A percentile compares a stretch with the other conserved stretches of the same genome.
These are phyloP conservation scores for Criorhina ranunculi DNA, from an alignment of 2,888 invertebrate genomes.

Conservation along the genomic window DNA sequence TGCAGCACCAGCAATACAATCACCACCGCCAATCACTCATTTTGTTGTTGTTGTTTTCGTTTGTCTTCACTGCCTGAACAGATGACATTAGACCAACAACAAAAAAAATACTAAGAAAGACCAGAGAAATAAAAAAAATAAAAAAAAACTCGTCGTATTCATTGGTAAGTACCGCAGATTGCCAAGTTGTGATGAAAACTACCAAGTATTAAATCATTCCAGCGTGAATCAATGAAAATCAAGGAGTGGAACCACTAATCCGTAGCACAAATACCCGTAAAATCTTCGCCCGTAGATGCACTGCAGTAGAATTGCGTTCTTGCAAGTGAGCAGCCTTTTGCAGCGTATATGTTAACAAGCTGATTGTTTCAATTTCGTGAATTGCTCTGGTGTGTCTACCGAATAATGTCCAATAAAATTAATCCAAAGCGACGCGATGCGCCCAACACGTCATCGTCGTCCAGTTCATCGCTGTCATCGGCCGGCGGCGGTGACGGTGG, in stretches of 20 bases:
- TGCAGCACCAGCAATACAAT: conserved; percentile 42
- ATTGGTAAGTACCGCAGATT: conserved; percentile 45
- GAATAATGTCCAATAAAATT: conserved; percentile 84
- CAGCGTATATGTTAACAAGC: conserved; percentile 77
- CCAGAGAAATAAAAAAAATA: conserved; percentile 2
- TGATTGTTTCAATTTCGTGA: conserved; percentile 77
- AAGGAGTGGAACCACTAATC: conserved; percentile 14
- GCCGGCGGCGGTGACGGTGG: conserved; percentile 84
- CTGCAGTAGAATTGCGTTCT: conserved; percentile 3
- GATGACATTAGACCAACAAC: conserved; percentile 61
- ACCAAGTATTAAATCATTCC: conserved; percentile 14
- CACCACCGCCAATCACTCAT: conserved; percentile 59
- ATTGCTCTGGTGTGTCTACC: conserved; percentile 75
- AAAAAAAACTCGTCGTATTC: conserved; percentile 14
- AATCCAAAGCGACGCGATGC: conserved; percentile 84
- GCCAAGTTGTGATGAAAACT: conserved; percentile 9
- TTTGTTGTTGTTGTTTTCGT: conserved; percentile 75
- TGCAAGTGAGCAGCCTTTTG: conserved; percentile 25
- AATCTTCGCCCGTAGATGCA: conserved; percentile 38
- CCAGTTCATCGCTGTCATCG: conserved; percentile 84
- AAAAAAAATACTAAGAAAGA: conserved; percentile 15
- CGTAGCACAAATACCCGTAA: neutral
- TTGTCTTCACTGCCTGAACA: conserved; percentile 61
- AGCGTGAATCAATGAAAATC: conserved; percentile 33
- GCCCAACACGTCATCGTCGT: conserved; percentile 84